Base-by-base conservation (phyloP, 2,888 invertebrate species). In the Podabrus alpinus region DNA sequence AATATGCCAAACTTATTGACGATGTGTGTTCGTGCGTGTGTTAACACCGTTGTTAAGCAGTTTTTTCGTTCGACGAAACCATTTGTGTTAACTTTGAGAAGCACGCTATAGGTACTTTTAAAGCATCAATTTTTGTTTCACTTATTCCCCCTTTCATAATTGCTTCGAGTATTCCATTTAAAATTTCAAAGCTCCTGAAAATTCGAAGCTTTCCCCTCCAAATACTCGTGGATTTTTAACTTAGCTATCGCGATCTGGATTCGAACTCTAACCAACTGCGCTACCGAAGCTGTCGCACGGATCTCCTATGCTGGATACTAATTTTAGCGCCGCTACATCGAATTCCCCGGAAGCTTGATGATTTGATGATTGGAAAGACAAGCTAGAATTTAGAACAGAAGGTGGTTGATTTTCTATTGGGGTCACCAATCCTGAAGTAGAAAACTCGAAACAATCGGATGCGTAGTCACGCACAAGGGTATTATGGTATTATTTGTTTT, bases 1-100 rank as follows among this genome's bases (percentile, higher is more conserved):
- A 69, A 59, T 67, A 15, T 15, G 24, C 24, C 21, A 66, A 60
- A 24, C 61, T 67, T 72, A 19, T 72, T 45, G 72, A 72, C 45
- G 68, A 64, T 68, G 68, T 68, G 68, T 68, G 71, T 69, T 59
- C 64, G 59, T 72, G 68, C 75, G 71, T 72, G 75, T 72, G 75
- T 75, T 75, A 74, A 71, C 68, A 60, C 68, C 17, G 69, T 75
- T 72, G 71, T 75, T 66, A 68, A 62, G 59, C 68, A 71, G 71
- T 25, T 59, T 71, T 45, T 59, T 45, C 72, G 59, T 68, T 73
- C 71, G 45, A 15, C 19, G 66, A 64, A 66, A 71, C 19, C 71
- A 73, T 66, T 73, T 70, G 66, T 62, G 64, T 64, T 67, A 61
- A 66, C 74, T 68, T 21, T 61, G 45, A 69, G 66, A 66, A 29